Evolutionary conservation across 2,797 vertebrate species (phyloP), one percentile per base, ranked within the genome.

Genomic region (Gobionotothen gibberifrons): DNA sequence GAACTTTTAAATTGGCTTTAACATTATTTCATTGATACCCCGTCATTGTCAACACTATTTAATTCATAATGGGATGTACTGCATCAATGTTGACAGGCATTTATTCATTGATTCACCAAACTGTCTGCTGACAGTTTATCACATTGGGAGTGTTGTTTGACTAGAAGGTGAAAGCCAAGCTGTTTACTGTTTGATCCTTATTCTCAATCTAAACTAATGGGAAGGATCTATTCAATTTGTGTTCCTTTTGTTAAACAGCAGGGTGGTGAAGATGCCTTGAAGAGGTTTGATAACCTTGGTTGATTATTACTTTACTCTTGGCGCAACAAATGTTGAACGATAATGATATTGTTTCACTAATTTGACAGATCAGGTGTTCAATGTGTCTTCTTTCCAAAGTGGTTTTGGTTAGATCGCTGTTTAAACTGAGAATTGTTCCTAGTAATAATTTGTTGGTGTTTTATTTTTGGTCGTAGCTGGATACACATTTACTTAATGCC

Each of bases 11-110:
- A 14, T 29, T 14, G 17, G 22, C 22, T 36, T 5, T 17, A 47
- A n/a, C 1, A 1, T 43, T 17, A 16, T 15, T 43, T 62, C 9
- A 16, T 13, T 55, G 22, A 62, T 47, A 60, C 39, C 47, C 17
- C 49, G 14, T 49, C 47, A 52, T 22, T 16, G 40, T 64, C 54
- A 67, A 19, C 60, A 44, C 55, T 32, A 17, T 8, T 22, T 0
- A 26, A 65, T 39, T 22, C 13, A 32, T 17, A 29, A 55, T 42
- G 14, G 42, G 48, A 47, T 17, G 42, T 72, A 40, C 51, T 47
- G 60, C 63, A 32, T 43, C 77, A 26, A 68, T 68, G 48, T 47
- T 44, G 21, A 73, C 29, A n/a, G 44, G 36, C 15, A 12, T 48
- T 21, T 42, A 54, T 39, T 63, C 60, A 71, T 55, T 77, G 19